Evolutionary conservation across 2,113 vertebrate species (phyloP).

Genomic region (Pedetes capensis): DNA sequence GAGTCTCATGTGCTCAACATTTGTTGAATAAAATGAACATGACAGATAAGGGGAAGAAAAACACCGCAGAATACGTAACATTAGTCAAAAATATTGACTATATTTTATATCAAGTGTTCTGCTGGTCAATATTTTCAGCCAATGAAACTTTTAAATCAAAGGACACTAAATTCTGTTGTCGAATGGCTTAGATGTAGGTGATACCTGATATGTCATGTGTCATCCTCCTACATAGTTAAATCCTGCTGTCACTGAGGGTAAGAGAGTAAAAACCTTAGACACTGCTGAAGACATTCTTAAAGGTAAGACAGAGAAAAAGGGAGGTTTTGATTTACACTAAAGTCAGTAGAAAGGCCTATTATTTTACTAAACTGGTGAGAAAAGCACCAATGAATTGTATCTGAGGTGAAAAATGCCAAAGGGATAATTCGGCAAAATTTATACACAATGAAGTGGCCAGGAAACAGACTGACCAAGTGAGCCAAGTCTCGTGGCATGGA

Average conservation of each 20-base stretch:
- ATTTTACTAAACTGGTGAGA: not conserved
- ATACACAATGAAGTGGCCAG: not conserved
- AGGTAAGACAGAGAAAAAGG: not conserved
- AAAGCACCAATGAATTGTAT: not conserved
- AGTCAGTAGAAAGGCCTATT: not conserved
- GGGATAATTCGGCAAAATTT: not conserved
- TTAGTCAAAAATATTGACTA: not conserved
- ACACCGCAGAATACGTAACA: not conserved
- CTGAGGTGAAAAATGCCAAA: not conserved
- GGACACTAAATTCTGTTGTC: not conserved
- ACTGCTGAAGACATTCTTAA: not conserved
- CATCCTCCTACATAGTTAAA: not conserved
- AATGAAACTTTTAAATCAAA: slow-evolving; percentile 41
- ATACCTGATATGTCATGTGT: not conserved
- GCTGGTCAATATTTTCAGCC: not conserved
- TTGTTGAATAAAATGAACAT: slow-evolving; percentile 26
- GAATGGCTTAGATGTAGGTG: not conserved
- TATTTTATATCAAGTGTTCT: slow-evolving; percentile 18
- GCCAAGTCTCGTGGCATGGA: not conserved
- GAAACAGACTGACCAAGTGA: not conserved
- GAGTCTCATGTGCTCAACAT: not conserved
- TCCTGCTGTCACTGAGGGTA: not conserved
- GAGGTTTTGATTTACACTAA: not conserved
- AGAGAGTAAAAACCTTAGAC: not conserved
- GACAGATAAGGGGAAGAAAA: not conserved